phyloP scores from a whole-genome alignment of 2,888 invertebrate genomes.

The Isoperla grammatica region DNA sequence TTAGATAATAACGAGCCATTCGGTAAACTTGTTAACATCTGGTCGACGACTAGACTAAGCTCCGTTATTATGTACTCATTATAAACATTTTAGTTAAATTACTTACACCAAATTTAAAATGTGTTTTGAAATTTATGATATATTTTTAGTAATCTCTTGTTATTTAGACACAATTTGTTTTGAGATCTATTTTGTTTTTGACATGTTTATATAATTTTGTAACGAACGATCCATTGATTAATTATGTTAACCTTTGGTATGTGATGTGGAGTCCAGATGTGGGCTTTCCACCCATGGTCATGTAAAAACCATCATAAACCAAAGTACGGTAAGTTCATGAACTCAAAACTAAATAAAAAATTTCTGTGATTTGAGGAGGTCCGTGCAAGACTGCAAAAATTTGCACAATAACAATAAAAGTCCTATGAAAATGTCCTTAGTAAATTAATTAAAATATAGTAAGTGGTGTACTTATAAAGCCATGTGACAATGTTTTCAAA shows the following conservation, averaged over 20 bases:
- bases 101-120: conserved; percentile 6
- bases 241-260: not conserved
- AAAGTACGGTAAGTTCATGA: not conserved
- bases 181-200: no score
- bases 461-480: no score
- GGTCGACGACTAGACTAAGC: not conserved
- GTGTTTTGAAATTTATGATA: not conserved
- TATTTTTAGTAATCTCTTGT: not conserved
- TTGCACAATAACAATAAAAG: conserved; percentile 8
- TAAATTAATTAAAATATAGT: no score
- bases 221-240: not conserved
- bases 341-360: conserved; percentile 25
- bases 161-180: not conserved
- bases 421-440: not conserved
- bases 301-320: conserved; percentile 1
- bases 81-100: not conserved
- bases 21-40: conserved; percentile 7
- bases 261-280: not conserved
- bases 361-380: conserved; percentile 49
- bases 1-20: conserved; percentile 25
- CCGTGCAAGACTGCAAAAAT: conserved; percentile 32
- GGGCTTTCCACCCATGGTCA: not conserved
- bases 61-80: not conserved
- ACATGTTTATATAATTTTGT: not conserved
- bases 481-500: conserved; percentile 10